phyloP scores from a whole-genome alignment of 2,113 vertebrate species.

The Andinoacara biseriatus region DNA sequence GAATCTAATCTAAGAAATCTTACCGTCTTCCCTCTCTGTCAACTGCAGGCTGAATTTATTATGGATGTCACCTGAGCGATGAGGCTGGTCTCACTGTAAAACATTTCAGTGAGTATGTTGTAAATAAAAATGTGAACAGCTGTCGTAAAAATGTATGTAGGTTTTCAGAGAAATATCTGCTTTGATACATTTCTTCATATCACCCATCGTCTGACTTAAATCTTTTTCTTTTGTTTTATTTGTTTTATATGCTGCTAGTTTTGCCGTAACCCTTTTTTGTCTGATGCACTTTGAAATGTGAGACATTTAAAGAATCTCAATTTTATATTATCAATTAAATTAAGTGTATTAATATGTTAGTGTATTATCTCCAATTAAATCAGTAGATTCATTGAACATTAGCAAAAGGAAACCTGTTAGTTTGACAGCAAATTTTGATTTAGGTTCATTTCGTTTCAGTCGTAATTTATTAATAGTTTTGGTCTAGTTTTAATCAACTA shows the following conservation, averaged over 20 bases:
- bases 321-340: not conserved
- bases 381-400: not conserved
- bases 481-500: no score
- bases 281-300: not conserved
- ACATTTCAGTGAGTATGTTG: not conserved
- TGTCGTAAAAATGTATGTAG: no score
- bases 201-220: not conserved
- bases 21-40: not conserved
- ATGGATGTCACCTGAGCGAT: not conserved
- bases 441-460: not conserved
- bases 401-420: not conserved
- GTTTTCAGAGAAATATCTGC: not conserved
- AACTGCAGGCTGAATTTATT: conserved; percentile 4
- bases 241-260: not conserved
- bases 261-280: not conserved
- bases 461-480: not conserved
- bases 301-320: not conserved
- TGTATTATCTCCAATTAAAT: no score
- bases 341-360: not conserved
- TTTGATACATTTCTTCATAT: not conserved
- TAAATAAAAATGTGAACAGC: not conserved
- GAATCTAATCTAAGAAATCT: not conserved
- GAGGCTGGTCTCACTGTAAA: conserved; percentile 1
- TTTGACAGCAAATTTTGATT: not conserved
- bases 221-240: no score